A percentile compares a stretch with the other conserved stretches of the same genome.
Conservation (phyloP, 2,797 vertebrate genomes). For the Chromobotia macracanthus region DNA sequence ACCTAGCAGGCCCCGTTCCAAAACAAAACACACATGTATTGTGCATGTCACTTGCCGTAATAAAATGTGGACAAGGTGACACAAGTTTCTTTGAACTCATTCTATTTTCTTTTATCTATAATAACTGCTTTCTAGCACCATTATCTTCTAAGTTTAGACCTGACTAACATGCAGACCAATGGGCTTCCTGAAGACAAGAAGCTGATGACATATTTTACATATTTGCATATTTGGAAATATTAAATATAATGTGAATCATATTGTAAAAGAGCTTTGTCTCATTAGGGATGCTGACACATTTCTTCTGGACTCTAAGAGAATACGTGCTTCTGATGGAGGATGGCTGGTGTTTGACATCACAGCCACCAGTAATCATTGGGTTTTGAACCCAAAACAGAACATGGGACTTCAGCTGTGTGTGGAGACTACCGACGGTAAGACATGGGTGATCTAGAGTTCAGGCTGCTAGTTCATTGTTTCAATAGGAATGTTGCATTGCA, state of each 20-base stretch:
- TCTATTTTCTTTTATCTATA: no score
- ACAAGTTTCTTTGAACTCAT: no score
- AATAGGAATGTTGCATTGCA: not conserved
- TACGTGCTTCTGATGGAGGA: slow-evolving; percentile 89
- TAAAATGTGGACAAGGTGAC: no score
- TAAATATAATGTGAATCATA: slow-evolving; percentile 7
- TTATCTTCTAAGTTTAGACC: no score
- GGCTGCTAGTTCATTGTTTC: not conserved
- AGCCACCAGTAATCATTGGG: slow-evolving; percentile 98
- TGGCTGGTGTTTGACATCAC: slow-evolving; percentile 99
- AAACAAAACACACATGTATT: no score
- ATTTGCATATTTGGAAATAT: slow-evolving; percentile 2
- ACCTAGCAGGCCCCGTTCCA: no score
- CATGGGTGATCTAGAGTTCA: not conserved
- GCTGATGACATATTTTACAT: no score
- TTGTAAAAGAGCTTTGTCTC: not conserved
- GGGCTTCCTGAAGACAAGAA: no score
- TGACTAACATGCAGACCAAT: no score
- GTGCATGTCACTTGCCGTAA: no score
- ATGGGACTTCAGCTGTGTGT: slow-evolving; percentile 94
- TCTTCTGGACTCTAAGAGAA: slow-evolving; percentile 89
- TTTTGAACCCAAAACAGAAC: slow-evolving; percentile 97
- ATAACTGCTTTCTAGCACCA: no score
- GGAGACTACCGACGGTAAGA: slow-evolving; percentile 91
- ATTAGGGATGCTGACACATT: slow-evolving; percentile 94